A percentile compares a stretch with the other conserved stretches of the same genome.
phyloP scores from a whole-genome alignment of 2,113 vertebrate species.

The Clinocottus analis region DNA sequence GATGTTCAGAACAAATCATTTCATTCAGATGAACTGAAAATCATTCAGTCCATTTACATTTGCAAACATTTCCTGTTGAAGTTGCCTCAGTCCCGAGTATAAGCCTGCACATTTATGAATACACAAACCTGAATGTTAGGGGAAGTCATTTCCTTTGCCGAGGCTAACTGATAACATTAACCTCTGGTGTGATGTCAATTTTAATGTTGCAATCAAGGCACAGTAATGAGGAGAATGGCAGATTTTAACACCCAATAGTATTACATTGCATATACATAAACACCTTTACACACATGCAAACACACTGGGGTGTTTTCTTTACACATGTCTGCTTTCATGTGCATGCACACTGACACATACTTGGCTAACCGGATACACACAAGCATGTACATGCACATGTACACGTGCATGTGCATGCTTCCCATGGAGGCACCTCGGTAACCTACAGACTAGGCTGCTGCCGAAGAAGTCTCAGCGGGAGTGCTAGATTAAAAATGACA shows the following conservation, averaged over 20 bases:
- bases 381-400: conserved; percentile 22
- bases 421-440: conserved; percentile 65
- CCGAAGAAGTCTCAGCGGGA: conserved; percentile 77
- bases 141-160: conserved; percentile 37
- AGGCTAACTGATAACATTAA: conserved; percentile 64
- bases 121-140: conserved; percentile 24
- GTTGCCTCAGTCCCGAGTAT: conserved; percentile 38
- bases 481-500: conserved; percentile 86
- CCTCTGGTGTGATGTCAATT: conserved; percentile 61
- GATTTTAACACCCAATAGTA: conserved; percentile 29
- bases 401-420: conserved; percentile 41
- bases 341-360: conserved; percentile 53
- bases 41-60: conserved; percentile 55
- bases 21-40: conserved; percentile 69
- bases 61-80: conserved; percentile 68
- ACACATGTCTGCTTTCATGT: conserved; percentile 35
- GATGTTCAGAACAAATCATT: conserved; percentile 74
- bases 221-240: conserved; percentile 33
- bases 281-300: conserved; percentile 1
- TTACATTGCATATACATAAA: conserved; percentile 6
- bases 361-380: conserved; percentile 60
- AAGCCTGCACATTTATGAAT: conserved; percentile 35
- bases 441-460: conserved; percentile 75
- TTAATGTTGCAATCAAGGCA: conserved; percentile 56
- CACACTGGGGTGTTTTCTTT: neutral